Conservation (phyloP, 2,888 invertebrate genomes). For the Caenorhabditis panamensis region DNA sequence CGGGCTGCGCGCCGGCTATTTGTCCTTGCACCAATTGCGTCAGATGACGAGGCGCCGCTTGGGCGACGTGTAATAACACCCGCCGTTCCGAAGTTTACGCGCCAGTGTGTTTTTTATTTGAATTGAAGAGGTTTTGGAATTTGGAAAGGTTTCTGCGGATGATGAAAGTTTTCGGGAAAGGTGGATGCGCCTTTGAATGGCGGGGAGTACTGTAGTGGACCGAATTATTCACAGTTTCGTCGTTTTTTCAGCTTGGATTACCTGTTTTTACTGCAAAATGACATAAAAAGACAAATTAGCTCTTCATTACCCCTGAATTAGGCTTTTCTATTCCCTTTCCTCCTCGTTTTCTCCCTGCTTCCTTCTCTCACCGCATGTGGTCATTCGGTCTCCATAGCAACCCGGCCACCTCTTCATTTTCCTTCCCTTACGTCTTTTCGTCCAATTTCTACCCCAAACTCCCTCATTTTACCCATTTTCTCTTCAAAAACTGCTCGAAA, state of each 20-base stretch:
- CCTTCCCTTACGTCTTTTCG: not conserved
- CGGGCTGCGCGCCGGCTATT: slow-evolving; percentile 39
- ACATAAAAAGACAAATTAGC: too few relatives aligned
- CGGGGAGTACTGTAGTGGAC: too few relatives aligned
- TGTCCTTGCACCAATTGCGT: slow-evolving; percentile 33
- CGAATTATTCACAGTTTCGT: too few relatives aligned
- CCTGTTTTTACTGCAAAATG: too few relatives aligned
- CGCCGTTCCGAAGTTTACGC: slow-evolving; percentile 20
- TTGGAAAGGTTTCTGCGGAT: too few relatives aligned
- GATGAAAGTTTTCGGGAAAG: too few relatives aligned
- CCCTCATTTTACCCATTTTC: not conserved
- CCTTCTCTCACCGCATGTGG: slow-evolving; percentile 1
- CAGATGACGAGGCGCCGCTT: too few relatives aligned
- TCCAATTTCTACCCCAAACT: not conserved
- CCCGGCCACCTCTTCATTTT: not conserved
- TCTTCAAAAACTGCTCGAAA: slow-evolving; percentile 8
- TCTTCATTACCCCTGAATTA: too few relatives aligned
- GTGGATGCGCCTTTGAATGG: too few relatives aligned
- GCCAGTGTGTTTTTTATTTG: slow-evolving; percentile 1
- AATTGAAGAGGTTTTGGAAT: too few relatives aligned
- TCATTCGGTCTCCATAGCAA: slow-evolving; percentile 18
- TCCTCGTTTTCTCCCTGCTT: not conserved
- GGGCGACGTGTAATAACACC: slow-evolving; percentile 51
- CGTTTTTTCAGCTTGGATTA: too few relatives aligned
- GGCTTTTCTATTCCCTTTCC: not conserved